These are phyloP conservation scores for Pectinophora gossypiella DNA, from an alignment of 1,140 invertebrate genomes.

Conservation along the genomic window DNA sequence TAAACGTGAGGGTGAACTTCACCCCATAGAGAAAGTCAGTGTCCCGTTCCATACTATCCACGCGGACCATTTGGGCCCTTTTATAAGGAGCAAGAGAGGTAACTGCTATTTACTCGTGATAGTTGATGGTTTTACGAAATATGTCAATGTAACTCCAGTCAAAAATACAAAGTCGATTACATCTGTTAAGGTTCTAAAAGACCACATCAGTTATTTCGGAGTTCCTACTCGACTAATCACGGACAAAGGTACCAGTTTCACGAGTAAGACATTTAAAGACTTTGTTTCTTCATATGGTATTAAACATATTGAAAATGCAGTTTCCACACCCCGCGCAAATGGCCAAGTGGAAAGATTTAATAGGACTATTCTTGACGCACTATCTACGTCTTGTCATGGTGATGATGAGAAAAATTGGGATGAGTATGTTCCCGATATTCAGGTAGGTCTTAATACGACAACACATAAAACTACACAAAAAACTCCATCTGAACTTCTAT, in stretches of 20 bases:
- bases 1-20: conserved; percentile 27
- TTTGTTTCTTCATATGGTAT: conserved; percentile 19
- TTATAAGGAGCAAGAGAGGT: conserved; percentile 24
- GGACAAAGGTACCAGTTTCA: conserved; percentile 27
- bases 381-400: conserved; percentile 17
- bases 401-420: conserved; percentile 22
- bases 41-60: conserved; percentile 40
- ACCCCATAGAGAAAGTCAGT: conserved; percentile 35
- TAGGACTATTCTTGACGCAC: conserved; percentile 22
- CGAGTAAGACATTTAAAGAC: conserved; percentile 20
- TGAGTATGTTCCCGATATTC: conserved; percentile 22
- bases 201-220: conserved; percentile 25
- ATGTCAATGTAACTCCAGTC: conserved; percentile 18
- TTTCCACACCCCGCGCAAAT: conserved; percentile 27
- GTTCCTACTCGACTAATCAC: conserved; percentile 22
- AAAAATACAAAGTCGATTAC: conserved; percentile 22
- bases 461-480: conserved; percentile 21
- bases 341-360: conserved; percentile 35
- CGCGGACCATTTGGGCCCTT: conserved; percentile 38
- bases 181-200: conserved; percentile 17
- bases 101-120: conserved; percentile 28
- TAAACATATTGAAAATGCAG: conserved; percentile 28
- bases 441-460: conserved; percentile 28
- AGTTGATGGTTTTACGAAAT: conserved; percentile 31
- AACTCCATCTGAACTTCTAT: conserved; percentile 23